Evolutionary conservation across 2,113 vertebrate species (phyloP), one percentile per base, ranked within the genome.

Genomic region (Pampusana beccarii): DNA sequence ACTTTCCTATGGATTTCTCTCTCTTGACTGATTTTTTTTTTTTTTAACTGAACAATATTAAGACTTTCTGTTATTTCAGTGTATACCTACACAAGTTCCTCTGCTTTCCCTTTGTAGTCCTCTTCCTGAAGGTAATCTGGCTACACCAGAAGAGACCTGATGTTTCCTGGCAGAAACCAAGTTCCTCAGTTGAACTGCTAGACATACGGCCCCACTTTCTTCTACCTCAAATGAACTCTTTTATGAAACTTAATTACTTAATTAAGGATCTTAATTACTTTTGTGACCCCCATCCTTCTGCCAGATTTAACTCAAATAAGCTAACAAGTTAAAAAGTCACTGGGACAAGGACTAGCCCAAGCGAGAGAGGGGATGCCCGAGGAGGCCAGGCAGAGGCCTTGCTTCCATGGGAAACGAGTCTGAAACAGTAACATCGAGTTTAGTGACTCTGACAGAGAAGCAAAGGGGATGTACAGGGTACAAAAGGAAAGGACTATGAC

Each of bases 191-290:
- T 74, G 61, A 61, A 58, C 54, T 19, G 46, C 33, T 24, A 73
- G 83, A 42, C 10, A 4, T 5, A 60, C 11, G 80, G 61, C 72
- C 53, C 53, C 33, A 44, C 42, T 91, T 92, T 64, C 51, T 91
- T 42, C 60, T 36, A 7, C 38, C 23, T 60, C 46, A 13, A 69
- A 81, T 67, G 7, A 83, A 86, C 58, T 80, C 46, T 79, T 95
- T 92, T 79, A 74, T 87, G 65, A 92, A 91, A 81, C 16, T 74
- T 92, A 93, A 84, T 92, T 83, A 92, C 67, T 84, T 91, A 77
- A 92, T 92, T 80, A 92, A 67, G 36, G 65, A 74, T 89, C 73
- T 95, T 95, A 95, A 92, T 92, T 95, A 96, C 91, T 92, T 93
- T 89, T 92, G 61, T 89, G 73, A 92, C 91, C 89, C 91, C 83